Conservation (phyloP, 2,888 invertebrate genomes). For the Phyllotreta cruciferae region DNA sequence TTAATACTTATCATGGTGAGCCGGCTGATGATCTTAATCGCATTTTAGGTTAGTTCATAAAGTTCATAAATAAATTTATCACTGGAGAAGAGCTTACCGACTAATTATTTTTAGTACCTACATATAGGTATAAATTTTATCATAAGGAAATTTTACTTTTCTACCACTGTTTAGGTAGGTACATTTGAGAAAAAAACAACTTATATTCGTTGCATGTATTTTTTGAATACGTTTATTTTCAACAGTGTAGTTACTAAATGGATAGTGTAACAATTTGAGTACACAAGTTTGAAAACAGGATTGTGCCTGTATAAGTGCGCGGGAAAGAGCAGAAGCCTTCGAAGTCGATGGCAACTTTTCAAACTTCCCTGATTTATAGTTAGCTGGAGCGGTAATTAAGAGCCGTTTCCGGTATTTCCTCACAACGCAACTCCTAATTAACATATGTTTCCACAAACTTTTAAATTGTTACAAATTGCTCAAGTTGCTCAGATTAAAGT, state of each 20-base stretch:
- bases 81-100: not conserved
- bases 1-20: slow-evolving; percentile 35
- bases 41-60: not conserved
- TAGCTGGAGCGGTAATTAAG: slow-evolving; percentile 57
- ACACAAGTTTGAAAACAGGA: slow-evolving; percentile 23
- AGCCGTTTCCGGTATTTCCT: slow-evolving; percentile 56
- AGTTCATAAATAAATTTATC: not conserved
- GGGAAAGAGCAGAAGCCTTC: slow-evolving; percentile 42
- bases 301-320: slow-evolving; percentile 34
- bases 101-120: slow-evolving; percentile 1
- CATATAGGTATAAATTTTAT: too few species aligned
- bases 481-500: slow-evolving; percentile 51
- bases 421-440: slow-evolving; percentile 60
- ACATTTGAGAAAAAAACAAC: too few species aligned
- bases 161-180: too few species aligned
- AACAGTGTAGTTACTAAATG: slow-evolving; percentile 12
- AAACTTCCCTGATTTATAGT: slow-evolving; percentile 53
- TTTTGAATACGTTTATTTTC: not conserved
- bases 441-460: slow-evolving; percentile 58
- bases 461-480: slow-evolving; percentile 58
- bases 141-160: too few species aligned
- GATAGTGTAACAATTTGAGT: slow-evolving; percentile 16
- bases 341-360: slow-evolving; percentile 45
- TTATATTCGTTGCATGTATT: too few species aligned
- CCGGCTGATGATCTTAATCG: slow-evolving; percentile 13